These are phyloP conservation scores for Amniataba percoides DNA, from an alignment of 2,797 vertebrate species.

Conservation along the genomic window DNA sequence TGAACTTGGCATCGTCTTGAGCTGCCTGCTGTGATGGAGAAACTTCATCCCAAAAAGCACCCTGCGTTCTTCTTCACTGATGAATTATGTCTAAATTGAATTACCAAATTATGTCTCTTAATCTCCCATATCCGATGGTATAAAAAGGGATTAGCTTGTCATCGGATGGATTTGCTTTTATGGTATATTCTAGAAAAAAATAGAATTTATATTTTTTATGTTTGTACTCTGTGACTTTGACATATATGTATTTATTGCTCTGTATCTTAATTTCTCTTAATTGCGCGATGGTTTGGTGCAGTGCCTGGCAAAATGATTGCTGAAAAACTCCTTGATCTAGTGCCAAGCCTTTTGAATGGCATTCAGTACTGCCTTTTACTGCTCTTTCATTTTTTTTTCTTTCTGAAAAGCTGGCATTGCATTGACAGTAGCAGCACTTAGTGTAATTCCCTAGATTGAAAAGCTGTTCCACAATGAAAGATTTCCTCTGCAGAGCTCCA, in stretches of 20 bases:
- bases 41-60: slow-evolving; percentile 58
- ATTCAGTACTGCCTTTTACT: slow-evolving; percentile 72
- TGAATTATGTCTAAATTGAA: slow-evolving; percentile 75
- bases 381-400: slow-evolving; percentile 52
- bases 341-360: slow-evolving; percentile 80
- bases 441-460: slow-evolving; percentile 90
- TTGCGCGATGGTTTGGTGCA: slow-evolving; percentile 65
- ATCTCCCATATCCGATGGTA: slow-evolving; percentile 71
- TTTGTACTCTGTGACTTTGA: slow-evolving; percentile 63
- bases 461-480: slow-evolving; percentile 86
- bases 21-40: slow-evolving; percentile 62
- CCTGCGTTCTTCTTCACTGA: slow-evolving; percentile 52
- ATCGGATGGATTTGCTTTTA: slow-evolving; percentile 72
- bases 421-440: slow-evolving; percentile 90
- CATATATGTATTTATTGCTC: slow-evolving; percentile 63
- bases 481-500: slow-evolving; percentile 81
- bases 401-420: slow-evolving; percentile 85
- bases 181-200: slow-evolving; percentile 57
- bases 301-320: slow-evolving; percentile 69
- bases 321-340: slow-evolving; percentile 72
- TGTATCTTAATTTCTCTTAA: slow-evolving; percentile 77
- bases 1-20: slow-evolving; percentile 59
- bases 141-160: slow-evolving; percentile 75
- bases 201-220: slow-evolving; percentile 21
- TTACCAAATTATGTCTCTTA: slow-evolving; percentile 76